Evolutionary conservation across 2,113 vertebrate genomes (phyloP).

Genomic region (Microcebus jonahi): DNA sequence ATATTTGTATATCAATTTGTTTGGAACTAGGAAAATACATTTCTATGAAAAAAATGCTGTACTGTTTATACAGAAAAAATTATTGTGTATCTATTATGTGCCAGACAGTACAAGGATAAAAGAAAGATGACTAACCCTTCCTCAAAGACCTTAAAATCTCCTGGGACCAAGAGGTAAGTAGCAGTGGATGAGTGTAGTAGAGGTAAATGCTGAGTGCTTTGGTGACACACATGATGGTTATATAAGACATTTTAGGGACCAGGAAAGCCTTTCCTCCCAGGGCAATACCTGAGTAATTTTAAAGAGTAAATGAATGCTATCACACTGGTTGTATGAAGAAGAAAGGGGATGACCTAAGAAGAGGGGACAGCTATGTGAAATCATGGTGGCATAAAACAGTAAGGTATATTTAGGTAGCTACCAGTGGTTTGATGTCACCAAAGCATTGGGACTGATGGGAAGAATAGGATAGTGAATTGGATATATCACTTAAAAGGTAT

Average conservation of each 20-base stretch:
- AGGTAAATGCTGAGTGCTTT: neutral
- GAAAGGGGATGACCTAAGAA: neutral
- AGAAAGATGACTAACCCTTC: conserved; percentile 38
- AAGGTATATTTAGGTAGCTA: neutral
- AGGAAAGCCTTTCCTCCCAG: neutral
- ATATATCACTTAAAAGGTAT: neutral
- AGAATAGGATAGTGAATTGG: neutral
- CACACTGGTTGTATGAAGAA: neutral
- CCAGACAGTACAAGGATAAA: conserved; percentile 26
- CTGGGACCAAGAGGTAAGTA: neutral
- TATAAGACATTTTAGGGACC: neutral
- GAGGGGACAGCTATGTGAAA: neutral
- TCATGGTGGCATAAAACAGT: neutral
- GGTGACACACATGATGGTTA: neutral
- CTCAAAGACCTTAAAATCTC: neutral
- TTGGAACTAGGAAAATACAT: conserved; percentile 59
- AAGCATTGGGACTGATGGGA: neutral
- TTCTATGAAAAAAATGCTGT: conserved; percentile 58
- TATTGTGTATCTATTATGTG: conserved; percentile 37
- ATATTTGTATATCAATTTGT: conserved; percentile 68
- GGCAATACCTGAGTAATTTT: neutral
- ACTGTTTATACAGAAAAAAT: conserved; percentile 61
- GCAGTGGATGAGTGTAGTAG: neutral
- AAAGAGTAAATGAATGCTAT: neutral
- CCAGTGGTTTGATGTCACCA: neutral